phyloP scores from a whole-genome alignment of 2,888 invertebrate species.

The Catocala nupta region DNA sequence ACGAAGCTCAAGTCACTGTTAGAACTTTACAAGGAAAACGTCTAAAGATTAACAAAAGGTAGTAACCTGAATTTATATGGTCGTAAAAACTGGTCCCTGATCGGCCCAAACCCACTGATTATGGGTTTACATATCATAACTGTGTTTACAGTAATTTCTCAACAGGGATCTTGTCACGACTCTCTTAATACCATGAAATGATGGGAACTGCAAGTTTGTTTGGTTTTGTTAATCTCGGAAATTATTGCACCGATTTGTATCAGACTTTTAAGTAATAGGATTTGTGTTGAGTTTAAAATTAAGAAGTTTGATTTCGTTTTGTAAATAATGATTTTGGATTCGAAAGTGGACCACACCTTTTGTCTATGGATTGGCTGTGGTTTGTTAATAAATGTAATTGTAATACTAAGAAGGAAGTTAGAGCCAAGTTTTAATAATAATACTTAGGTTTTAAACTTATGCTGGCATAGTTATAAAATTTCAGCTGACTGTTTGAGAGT shows the following conservation, averaged over 20 bases:
- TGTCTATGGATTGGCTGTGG: no score
- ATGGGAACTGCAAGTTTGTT: constrained; percentile 48
- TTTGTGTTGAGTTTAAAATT: constrained; percentile 3
- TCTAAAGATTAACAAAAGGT: constrained; percentile 16
- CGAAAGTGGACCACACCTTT: no score
- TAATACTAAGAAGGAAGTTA: no score
- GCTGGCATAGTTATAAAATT: no score
- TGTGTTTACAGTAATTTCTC: constrained; percentile 54
- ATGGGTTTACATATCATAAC: constrained; percentile 49
- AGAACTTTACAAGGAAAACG: constrained; percentile 7
- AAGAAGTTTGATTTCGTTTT: neutral
- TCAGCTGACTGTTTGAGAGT: no score
- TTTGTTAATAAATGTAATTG: no score
- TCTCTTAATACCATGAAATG: constrained; percentile 51
- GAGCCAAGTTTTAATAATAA: no score
- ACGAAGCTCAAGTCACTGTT: neutral
- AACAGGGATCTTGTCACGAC: constrained; percentile 55
- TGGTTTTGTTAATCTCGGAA: constrained; percentile 44
- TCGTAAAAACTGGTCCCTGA: constrained; percentile 60
- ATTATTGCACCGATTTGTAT: constrained; percentile 49
- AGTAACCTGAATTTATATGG: constrained; percentile 39
- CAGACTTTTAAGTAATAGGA: constrained; percentile 18
- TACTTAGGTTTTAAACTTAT: no score
- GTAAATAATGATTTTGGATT: neutral
- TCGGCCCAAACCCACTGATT: constrained; percentile 57